A percentile compares a stretch with the other conserved stretches of the same genome.
phyloP scores from a whole-genome alignment of 2,888 invertebrate genomes.

The Serrognathus titanus region DNA sequence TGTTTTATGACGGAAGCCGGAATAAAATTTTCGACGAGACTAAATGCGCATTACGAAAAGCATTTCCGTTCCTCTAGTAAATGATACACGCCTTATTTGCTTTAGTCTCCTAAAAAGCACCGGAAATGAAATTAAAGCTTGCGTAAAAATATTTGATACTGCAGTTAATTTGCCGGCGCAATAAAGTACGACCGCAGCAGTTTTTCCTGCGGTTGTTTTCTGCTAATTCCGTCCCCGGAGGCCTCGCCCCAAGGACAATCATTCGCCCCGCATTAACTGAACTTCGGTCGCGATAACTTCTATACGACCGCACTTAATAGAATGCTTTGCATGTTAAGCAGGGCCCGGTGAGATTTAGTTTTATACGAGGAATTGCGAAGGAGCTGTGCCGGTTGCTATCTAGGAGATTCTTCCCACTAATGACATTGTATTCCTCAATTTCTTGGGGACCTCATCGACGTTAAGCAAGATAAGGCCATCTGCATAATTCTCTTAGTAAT shows the following conservation, averaged over 20 bases:
- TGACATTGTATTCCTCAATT: conserved; percentile 14
- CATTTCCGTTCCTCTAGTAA: no score
- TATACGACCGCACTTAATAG: conserved; percentile 27
- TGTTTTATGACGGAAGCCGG: conserved; percentile 9
- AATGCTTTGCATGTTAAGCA: conserved; percentile 27
- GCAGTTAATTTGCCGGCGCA: background rate
- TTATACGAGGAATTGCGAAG: conserved; percentile 21
- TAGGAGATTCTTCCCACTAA: conserved; percentile 24
- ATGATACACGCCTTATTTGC: no score
- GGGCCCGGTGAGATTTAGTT: conserved; percentile 23
- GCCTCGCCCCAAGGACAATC: conserved; percentile 22
- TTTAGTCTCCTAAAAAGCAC: no score
- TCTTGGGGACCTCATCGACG: background rate
- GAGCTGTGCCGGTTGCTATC: conserved; percentile 21
- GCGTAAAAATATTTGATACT: no score
- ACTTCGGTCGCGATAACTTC: conserved; percentile 27
- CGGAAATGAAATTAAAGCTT: no score
- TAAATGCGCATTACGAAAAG: no score
- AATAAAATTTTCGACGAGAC: no score
- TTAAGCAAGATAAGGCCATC: no score
- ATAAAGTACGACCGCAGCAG: conserved; percentile 1
- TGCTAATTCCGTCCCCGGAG: conserved; percentile 21
- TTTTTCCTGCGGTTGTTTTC: conserved; percentile 14
- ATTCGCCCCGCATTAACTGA: conserved; percentile 24
- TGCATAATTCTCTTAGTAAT: no score